phyloP scores from a whole-genome alignment of 2,113 vertebrate genomes.

The Geococcyx californianus region DNA sequence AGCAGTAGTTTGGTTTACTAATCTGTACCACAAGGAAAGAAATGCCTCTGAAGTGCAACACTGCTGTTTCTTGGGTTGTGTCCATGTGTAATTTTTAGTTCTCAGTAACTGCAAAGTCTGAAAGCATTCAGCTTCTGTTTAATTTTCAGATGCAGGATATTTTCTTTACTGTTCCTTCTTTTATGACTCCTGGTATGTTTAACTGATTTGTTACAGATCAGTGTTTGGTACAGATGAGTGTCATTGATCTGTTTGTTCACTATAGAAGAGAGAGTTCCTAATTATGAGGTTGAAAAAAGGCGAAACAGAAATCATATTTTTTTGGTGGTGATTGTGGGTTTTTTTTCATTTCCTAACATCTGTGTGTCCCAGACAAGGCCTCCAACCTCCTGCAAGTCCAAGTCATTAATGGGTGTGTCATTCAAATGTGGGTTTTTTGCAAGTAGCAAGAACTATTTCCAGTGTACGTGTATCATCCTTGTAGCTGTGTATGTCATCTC shows the following conservation, averaged over 20 bases:
- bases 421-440: background rate
- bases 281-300: background rate
- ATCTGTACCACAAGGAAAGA: background rate
- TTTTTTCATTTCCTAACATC: background rate
- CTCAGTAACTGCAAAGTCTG: background rate
- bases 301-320: background rate
- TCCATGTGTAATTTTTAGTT: background rate
- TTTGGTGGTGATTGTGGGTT: no score
- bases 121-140: background rate
- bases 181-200: background rate
- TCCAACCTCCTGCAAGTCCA: background rate
- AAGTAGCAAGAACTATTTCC: background rate
- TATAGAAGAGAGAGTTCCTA: background rate
- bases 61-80: background rate
- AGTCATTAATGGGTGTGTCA: fast-evolving
- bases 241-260: background rate
- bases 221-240: background rate
- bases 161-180: background rate
- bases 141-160: background rate
- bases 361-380: background rate
- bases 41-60: background rate
- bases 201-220: no score
- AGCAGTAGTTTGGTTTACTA: background rate
- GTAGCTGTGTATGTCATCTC: background rate
- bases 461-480: background rate